Evolutionary conservation across 2,113 vertebrate species (phyloP).

Genomic region (Albula goreensis): DNA sequence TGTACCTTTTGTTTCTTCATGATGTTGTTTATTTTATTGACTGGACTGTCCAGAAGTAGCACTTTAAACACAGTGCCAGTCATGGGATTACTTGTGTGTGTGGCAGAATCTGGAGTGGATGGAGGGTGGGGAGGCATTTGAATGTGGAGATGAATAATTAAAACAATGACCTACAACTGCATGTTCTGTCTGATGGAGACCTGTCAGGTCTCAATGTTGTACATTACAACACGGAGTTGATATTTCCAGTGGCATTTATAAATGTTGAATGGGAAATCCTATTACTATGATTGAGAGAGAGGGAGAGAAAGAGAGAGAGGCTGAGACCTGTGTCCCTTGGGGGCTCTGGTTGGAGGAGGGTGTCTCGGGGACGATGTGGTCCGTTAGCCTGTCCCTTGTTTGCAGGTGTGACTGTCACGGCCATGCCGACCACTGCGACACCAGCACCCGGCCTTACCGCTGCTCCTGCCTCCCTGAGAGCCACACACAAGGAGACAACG

Average conservation of each 20-base stretch:
- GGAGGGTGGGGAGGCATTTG: constrained; percentile 44
- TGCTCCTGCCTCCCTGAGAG: constrained; percentile 81
- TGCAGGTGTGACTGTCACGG: constrained; percentile 87
- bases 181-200: constrained; percentile 43
- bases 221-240: constrained; percentile 53
- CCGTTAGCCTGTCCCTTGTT: constrained; percentile 31
- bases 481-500: constrained; percentile 81
- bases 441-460: constrained; percentile 67
- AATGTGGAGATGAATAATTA: constrained; percentile 63
- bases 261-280: constrained; percentile 64
- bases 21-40: constrained; percentile 32
- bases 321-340: background rate
- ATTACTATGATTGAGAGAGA: constrained; percentile 44
- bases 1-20: background rate
- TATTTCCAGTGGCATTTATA: constrained; percentile 70
- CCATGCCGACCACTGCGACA: constrained; percentile 80
- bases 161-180: constrained; percentile 38
- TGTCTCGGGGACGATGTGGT: background rate
- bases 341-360: background rate
- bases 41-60: constrained; percentile 10
- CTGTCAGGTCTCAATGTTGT: constrained; percentile 52
- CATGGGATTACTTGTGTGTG: background rate
- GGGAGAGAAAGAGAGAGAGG: background rate
- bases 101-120: background rate
- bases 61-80: constrained; percentile 26